Evolutionary conservation across 2,797 vertebrate species (phyloP).

Genomic region (Enteromius trimaculatus): DNA sequence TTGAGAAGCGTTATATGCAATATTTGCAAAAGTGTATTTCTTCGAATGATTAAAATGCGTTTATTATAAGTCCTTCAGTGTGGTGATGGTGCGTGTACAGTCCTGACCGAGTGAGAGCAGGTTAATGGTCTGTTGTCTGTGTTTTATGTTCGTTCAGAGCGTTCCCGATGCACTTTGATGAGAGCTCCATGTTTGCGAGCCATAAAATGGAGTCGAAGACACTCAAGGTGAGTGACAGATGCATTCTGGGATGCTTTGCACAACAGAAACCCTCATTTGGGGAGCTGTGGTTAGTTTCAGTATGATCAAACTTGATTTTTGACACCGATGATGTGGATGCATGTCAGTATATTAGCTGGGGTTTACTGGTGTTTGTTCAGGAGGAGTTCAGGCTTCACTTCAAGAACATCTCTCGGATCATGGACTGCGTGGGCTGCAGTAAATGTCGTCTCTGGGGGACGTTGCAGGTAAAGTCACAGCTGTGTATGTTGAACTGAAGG

Average conservation of each 20-base stretch:
- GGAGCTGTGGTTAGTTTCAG: not conserved
- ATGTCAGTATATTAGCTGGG: not conserved
- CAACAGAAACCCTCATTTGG: not conserved
- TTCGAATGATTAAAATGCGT: too few species aligned
- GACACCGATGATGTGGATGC: too few species aligned
- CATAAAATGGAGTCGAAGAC: constrained; percentile 89
- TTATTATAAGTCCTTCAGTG: too few species aligned
- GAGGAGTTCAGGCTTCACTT: constrained; percentile 96
- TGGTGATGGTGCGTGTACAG: not conserved
- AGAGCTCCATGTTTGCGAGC: constrained; percentile 97
- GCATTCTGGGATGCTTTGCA: not conserved
- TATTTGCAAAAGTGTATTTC: not conserved
- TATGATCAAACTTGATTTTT: not conserved
- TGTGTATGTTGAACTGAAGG: not conserved
- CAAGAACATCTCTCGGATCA: constrained; percentile 97
- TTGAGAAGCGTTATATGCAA: not conserved
- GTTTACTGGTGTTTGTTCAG: constrained; percentile 68
- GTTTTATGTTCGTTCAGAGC: constrained; percentile 73
- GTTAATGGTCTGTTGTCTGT: too few species aligned
- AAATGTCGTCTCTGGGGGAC: constrained; percentile 98
- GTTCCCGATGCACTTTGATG: constrained; percentile 97
- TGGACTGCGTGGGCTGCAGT: constrained; percentile 98
- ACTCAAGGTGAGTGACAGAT: constrained; percentile 82
- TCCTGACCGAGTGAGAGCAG: not conserved
- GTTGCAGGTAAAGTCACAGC: constrained; percentile 81